Percentiles rank a stretch among this genome's conserved stretches.
phyloP scores from a whole-genome alignment of 2,888 invertebrate species.

The Dryobotodes eremita region DNA sequence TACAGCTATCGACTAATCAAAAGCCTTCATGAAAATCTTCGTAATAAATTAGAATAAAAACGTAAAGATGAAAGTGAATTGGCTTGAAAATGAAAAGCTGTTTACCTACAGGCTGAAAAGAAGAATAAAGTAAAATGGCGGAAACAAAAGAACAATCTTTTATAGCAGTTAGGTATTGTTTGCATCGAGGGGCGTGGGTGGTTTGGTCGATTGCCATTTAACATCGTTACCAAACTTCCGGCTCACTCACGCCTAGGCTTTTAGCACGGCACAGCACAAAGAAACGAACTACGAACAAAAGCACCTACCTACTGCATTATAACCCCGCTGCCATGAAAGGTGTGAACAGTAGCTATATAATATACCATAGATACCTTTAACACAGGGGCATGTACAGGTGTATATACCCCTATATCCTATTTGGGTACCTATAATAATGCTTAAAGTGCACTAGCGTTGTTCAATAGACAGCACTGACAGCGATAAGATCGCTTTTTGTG shows the following conservation, averaged over 20 bases:
- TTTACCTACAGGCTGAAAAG: not conserved
- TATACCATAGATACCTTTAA: no score
- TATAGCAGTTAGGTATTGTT: slow-evolving; percentile 10
- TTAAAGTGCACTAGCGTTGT: not conserved
- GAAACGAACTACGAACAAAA: not conserved
- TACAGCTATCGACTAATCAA: not conserved
- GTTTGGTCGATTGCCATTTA: slow-evolving; percentile 53
- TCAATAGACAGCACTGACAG: slow-evolving; percentile 9
- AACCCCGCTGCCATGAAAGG: not conserved
- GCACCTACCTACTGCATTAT: slow-evolving; percentile 10
- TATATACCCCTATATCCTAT: not conserved
- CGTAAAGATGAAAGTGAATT: not conserved
- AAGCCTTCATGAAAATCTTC: not conserved
- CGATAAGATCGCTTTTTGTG: slow-evolving; percentile 21
- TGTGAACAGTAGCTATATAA: not conserved
- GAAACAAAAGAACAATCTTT: slow-evolving; percentile 6
- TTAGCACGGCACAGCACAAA: slow-evolving; percentile 28
- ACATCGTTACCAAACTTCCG: slow-evolving; percentile 47
- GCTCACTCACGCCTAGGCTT: slow-evolving; percentile 36
- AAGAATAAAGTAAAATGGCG: not conserved
- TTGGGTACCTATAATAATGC: not conserved
- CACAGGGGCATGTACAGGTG: no score
- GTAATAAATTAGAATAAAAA: not conserved
- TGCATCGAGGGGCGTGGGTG: slow-evolving; percentile 25
- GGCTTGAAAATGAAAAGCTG: not conserved